A percentile compares a stretch with the other conserved stretches of the same genome.
These are phyloP conservation scores for Ditylenchus dipsaci DNA, from an alignment of 1,140 invertebrate genomes.

Conservation along the genomic window DNA sequence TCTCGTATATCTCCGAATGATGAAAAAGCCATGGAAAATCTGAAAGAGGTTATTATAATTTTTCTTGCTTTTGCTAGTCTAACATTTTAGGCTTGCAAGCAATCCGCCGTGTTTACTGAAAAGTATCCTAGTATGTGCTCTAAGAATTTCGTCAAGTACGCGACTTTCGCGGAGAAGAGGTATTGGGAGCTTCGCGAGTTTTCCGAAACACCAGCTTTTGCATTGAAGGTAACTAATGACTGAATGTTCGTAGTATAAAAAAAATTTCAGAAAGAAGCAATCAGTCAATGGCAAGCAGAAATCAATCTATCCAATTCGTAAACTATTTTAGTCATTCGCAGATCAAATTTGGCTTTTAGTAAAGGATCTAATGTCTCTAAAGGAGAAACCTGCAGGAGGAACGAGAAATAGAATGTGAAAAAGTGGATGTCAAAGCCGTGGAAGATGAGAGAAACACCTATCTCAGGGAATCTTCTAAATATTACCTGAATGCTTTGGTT, in stretches of 20 bases:
- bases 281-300: neutral
- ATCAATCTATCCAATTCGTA: neutral
- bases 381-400: neutral
- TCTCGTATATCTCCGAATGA: neutral
- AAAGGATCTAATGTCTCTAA: neutral
- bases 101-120: neutral
- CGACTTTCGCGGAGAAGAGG: neutral
- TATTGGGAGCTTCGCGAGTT: neutral
- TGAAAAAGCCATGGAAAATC: neutral
- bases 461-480: neutral
- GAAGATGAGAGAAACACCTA: neutral
- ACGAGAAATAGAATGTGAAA: neutral
- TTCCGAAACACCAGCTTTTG: neutral
- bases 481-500: neutral
- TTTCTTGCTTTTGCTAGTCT: neutral
- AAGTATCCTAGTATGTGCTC: neutral
- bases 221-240: neutral
- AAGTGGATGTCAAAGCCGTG: neutral
- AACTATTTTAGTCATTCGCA: neutral
- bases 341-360: neutral
- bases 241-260: no score
- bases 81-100: neutral
- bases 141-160: neutral
- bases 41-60: neutral
- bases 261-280: neutral